Evolutionary conservation across 1,140 invertebrate species (phyloP), one percentile per base, ranked within the genome.

Genomic region (Dendrolimus punctatus): DNA sequence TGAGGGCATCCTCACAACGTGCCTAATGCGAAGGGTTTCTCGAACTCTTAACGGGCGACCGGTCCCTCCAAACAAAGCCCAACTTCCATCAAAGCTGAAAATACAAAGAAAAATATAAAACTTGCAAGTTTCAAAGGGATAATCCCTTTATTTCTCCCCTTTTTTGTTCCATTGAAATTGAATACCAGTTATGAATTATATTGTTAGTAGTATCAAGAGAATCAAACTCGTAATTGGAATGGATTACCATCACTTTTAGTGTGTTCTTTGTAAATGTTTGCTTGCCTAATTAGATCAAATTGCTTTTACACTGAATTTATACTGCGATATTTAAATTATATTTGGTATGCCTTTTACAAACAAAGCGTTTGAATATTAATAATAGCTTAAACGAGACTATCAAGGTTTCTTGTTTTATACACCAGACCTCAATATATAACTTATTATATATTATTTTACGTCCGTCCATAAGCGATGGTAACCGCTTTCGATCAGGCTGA

Each of bases 101-200:
- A 72, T 66, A 73, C 68, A 74, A 78, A 73, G 66, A 73, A 70
- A 71, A 76, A 75, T 73, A 76, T 70, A 73, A 74, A 76, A 76
- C 71, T 70, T 69, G 60, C 65, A 76, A 77, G 57, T 78, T 78
- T 71, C 68, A 71, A 69, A 77, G 73, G 71, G 73, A 73, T 73
- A 55, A 80, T 76, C 75, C 71, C 58, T 75, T 79, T 69, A 63
- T 65, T 62, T 43, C 64, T 58, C 54, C 57, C 23, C 23, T 57
- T 66, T 75, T 67, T 68, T 69, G 64, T 73, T 72, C 61, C 58
- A 47, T 57, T 57, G 55, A 67, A 70, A 70, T 67, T 65, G 53
- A 64, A 64, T 68, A 66, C 52, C 55, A 57, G 59, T 60, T 51
- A 66, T 57, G 62, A 69, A 73, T 67, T 69, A 54, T 73, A 50